Evolutionary conservation across 1,140 invertebrate genomes (phyloP).

Genomic region (Listronotus oregonensis): DNA sequence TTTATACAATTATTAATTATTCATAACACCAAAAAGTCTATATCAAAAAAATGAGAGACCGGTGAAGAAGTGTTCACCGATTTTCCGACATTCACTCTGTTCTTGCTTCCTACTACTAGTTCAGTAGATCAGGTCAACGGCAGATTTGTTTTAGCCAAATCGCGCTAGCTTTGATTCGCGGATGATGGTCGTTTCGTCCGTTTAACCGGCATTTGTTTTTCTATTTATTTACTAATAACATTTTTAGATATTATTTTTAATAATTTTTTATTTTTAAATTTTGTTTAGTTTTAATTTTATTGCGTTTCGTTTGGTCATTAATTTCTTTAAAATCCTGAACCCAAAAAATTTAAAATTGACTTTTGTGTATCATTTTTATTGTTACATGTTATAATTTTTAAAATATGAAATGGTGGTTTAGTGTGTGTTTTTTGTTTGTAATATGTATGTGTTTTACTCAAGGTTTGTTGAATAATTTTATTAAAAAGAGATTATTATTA

Average conservation of each 20-base stretch:
- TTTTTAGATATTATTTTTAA: no score
- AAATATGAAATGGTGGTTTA: conserved; percentile 18
- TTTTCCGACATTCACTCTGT: conserved; percentile 12
- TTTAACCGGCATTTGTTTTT: not conserved
- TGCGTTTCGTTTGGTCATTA: no score
- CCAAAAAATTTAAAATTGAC: no score
- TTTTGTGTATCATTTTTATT: no score
- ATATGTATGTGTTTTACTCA: conserved; percentile 11
- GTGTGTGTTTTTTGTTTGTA: conserved; percentile 3
- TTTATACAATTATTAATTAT: no score
- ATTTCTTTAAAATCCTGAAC: no score
- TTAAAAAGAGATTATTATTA: no score
- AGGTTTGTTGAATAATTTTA: not conserved
- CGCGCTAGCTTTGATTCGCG: not conserved
- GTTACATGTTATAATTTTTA: not conserved
- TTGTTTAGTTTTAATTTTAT: no score
- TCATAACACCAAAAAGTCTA: not conserved
- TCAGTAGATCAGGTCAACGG: conserved; percentile 18
- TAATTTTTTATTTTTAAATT: no score
- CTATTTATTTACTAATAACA: no score
- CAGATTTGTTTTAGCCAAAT: not conserved
- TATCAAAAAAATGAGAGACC: not conserved
- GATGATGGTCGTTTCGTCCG: not conserved
- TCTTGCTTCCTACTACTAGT: conserved; percentile 16
- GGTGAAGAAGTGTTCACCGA: not conserved